Evolutionary conservation across 2,888 invertebrate genomes (phyloP).

Genomic region (Drosophila prolongata): DNA sequence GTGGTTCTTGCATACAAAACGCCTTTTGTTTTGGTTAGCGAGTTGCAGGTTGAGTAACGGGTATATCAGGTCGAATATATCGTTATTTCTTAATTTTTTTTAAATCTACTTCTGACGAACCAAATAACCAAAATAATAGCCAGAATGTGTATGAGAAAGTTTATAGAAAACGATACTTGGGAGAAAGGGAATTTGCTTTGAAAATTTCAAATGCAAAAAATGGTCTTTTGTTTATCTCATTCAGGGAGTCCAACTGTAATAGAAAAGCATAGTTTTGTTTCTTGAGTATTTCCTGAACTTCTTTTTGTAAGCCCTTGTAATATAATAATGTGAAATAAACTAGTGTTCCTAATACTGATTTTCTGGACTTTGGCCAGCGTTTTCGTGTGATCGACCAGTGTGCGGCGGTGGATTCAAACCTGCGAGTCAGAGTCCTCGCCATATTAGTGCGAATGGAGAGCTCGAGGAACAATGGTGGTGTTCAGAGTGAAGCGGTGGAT

Average conservation of each 20-base stretch:
- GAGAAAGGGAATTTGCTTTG: no score
- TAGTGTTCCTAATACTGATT: background rate
- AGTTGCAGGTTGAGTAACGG: no score
- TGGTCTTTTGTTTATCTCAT: background rate
- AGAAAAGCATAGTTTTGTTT: background rate
- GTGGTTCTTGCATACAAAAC: no score
- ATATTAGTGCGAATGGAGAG: constrained; percentile 1
- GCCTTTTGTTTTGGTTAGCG: no score
- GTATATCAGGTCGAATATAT: no score
- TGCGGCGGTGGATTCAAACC: constrained; percentile 3
- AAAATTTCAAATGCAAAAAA: no score
- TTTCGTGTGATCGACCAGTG: constrained; percentile 9
- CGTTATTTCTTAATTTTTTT: no score
- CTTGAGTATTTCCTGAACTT: background rate
- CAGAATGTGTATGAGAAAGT: no score
- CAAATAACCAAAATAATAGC: no score
- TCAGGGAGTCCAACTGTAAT: no score
- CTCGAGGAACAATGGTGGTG: constrained; percentile 4
- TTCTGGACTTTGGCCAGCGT: constrained; percentile 2
- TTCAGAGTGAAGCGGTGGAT: background rate
- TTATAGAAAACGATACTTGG: no score
- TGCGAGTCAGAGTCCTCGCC: constrained; percentile 2
- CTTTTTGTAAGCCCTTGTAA: background rate
- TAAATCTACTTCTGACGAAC: no score
- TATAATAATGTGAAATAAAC: background rate